phyloP scores from a whole-genome alignment of 2,797 vertebrate genomes.

The Ambastaia sidthimunki region DNA sequence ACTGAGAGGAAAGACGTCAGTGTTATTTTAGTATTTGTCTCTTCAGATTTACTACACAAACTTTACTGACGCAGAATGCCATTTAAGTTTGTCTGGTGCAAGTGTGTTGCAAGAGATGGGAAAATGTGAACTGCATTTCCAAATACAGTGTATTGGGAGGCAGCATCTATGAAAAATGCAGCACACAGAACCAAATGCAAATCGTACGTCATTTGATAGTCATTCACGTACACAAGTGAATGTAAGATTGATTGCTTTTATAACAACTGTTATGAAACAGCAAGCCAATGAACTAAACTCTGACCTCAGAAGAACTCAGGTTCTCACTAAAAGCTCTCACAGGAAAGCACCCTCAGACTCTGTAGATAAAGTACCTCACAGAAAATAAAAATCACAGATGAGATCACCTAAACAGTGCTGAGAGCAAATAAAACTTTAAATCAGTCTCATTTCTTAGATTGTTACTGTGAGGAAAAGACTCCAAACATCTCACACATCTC shows the following conservation, averaged over 20 bases:
- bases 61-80: background rate
- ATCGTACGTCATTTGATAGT: background rate
- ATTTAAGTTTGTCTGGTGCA: background rate
- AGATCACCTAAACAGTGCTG: background rate
- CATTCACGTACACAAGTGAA: background rate
- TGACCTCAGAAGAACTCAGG: background rate
- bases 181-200: background rate
- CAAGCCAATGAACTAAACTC: background rate
- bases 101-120: background rate
- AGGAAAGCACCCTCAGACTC: background rate
- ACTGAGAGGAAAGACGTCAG: background rate
- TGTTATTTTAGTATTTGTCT: background rate
- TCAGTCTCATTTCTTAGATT: no score
- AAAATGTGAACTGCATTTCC: background rate
- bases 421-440: background rate
- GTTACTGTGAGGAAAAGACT: background rate
- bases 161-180: background rate
- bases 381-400: background rate
- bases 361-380: background rate
- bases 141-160: background rate
- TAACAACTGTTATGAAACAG: background rate
- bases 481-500: background rate
- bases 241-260: background rate
- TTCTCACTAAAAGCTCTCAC: no score
- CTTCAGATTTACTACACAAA: constrained; percentile 6